A percentile compares a stretch with the other conserved stretches of the same genome.
Conservation (phyloP, 2,113 vertebrate species). For the Coptodon rendalli region DNA sequence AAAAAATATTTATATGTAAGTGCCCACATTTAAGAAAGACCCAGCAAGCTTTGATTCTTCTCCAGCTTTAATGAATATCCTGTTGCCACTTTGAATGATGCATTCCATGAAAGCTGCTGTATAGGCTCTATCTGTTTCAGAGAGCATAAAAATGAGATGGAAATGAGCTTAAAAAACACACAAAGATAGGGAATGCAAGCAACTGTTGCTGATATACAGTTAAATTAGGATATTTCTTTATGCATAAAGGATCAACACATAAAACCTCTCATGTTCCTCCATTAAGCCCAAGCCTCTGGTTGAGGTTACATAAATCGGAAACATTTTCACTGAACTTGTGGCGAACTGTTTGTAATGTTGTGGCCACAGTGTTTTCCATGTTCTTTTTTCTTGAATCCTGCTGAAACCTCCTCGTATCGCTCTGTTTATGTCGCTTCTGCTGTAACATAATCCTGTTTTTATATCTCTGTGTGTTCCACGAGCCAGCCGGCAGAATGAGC, state of each 20-base stretch:
- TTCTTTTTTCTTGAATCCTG: not conserved
- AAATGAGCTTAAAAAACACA: constrained; percentile 9
- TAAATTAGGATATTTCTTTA: not conserved
- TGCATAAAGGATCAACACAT: not conserved
- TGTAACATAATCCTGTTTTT: constrained; percentile 47
- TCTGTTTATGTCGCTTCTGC: constrained; percentile 1
- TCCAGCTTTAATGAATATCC: constrained; percentile 1
- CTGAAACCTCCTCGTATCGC: not conserved
- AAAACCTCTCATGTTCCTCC: not conserved
- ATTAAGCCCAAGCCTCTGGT: not conserved
- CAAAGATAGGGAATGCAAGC: not conserved
- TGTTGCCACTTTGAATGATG: constrained; percentile 1
- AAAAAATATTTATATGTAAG: not conserved
- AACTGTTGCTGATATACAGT: not conserved
- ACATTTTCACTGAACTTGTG: not conserved
- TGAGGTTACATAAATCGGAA: not conserved
- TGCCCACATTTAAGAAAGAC: not conserved
- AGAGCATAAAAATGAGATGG: not conserved
- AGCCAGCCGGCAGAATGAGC: not conserved
- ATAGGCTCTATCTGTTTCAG: not conserved
- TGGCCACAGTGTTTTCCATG: not conserved
- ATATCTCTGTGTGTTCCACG: not conserved
- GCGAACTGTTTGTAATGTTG: not conserved
- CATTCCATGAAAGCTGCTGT: not conserved
- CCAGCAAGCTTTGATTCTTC: not conserved